Evolutionary conservation across 1,140 invertebrate species (phyloP).

Genomic region (Atta colombica): DNA sequence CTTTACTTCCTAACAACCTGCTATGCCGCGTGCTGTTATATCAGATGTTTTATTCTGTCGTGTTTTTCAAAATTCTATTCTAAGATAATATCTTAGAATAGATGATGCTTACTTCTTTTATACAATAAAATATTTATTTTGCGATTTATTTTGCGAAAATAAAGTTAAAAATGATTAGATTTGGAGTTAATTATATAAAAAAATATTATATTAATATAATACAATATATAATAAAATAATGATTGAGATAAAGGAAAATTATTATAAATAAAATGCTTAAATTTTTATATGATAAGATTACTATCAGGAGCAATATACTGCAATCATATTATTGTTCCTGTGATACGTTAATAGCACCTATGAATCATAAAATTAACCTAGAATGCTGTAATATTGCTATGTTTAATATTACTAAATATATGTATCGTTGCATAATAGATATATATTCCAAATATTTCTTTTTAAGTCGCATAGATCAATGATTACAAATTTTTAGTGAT

Average conservation of each 20-base stretch:
- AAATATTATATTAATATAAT: not conserved
- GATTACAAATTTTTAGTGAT: not conserved
- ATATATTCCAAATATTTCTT: not conserved
- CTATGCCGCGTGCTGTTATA: conserved; percentile 39
- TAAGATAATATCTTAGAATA: conserved; percentile 13
- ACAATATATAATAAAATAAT: not conserved
- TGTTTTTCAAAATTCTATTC: conserved; percentile 8
- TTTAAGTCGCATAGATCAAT: not conserved
- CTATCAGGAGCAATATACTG: no score
- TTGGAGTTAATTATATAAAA: not conserved
- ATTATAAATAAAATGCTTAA: not conserved
- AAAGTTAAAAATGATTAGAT: not conserved
- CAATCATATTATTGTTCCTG: not conserved
- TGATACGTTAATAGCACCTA: not conserved
- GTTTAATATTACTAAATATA: not conserved
- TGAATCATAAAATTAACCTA: not conserved
- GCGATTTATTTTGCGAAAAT: not conserved
- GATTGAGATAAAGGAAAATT: not conserved
- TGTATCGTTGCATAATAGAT: not conserved
- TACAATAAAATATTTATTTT: not conserved
- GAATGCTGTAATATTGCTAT: not conserved
- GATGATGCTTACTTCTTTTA: not conserved
- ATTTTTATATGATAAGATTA: not conserved
- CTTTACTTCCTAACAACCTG: conserved; percentile 72
- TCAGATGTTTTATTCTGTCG: conserved; percentile 47